A percentile compares a stretch with the other conserved stretches of the same genome.
Conservation (phyloP, 2,113 vertebrate genomes). For the Lontra canadensis region DNA sequence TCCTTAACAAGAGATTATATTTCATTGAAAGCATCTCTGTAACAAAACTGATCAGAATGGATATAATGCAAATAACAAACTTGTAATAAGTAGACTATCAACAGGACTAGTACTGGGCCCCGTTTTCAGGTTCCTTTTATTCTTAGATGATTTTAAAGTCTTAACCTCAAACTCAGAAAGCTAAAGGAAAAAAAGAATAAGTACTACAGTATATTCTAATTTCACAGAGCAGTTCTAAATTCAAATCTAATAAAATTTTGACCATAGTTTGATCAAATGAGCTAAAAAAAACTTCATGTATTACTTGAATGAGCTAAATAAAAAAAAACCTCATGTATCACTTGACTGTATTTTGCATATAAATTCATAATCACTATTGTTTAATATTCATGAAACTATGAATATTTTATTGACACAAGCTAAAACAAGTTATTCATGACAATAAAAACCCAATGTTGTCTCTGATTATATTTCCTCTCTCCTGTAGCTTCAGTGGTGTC, state of each 20-base stretch:
- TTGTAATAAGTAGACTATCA: neutral
- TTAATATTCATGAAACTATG: neutral
- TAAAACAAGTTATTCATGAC: neutral
- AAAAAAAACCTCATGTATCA: neutral
- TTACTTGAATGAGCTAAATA: neutral
- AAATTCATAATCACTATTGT: neutral
- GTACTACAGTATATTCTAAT: neutral
- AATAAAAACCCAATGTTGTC: constrained; percentile 13
- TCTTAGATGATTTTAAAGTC: constrained; percentile 1
- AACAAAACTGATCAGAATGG: neutral
- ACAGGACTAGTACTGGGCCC: neutral
- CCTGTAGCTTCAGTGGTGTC: neutral
- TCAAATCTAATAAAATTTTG: constrained; percentile 16
- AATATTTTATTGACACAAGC: neutral
- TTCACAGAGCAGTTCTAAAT: constrained; percentile 10
- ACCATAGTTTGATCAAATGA: neutral
- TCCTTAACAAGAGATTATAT: neutral
- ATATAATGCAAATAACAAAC: neutral
- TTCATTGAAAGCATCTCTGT: neutral
- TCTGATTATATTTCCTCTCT: neutral
- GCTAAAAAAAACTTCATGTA: neutral
- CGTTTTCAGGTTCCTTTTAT: constrained; percentile 3
- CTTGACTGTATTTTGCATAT: neutral
- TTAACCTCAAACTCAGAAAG: neutral
- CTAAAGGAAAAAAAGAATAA: neutral